phyloP scores from a whole-genome alignment of 2,888 invertebrate species.

The Chrysolina americana region DNA sequence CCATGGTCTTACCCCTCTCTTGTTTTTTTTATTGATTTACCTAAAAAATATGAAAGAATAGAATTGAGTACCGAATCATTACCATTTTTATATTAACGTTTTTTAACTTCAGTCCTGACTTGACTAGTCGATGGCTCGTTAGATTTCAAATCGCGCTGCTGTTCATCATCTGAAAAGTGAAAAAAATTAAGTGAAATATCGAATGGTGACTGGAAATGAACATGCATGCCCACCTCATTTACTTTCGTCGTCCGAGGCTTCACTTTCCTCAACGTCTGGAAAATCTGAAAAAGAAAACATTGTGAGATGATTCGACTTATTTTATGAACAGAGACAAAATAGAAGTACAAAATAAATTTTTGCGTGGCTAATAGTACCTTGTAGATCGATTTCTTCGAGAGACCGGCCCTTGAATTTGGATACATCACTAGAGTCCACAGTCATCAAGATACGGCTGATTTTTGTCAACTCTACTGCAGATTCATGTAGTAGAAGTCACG shows the following conservation, averaged over 20 bases:
- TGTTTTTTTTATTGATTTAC: background rate
- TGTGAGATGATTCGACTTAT: too few species aligned
- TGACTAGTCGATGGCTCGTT: too few species aligned
- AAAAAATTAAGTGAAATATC: too few species aligned
- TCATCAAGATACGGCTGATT: constrained; percentile 49
- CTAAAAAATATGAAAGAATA: background rate
- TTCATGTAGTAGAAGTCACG: constrained; percentile 48
- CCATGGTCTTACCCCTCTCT: background rate
- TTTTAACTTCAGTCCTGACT: background rate
- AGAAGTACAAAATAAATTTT: too few species aligned
- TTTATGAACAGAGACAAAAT: too few species aligned
- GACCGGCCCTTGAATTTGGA: constrained; percentile 39
- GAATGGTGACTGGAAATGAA: too few species aligned
- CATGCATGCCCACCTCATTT: too few species aligned
- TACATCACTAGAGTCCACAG: constrained; percentile 47
- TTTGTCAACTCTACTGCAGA: constrained; percentile 51
- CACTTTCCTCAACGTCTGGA: background rate
- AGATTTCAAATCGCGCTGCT: too few species aligned
- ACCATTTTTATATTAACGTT: background rate
- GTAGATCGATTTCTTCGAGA: constrained; percentile 36
- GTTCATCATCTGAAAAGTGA: too few species aligned
- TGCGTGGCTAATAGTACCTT: constrained; percentile 11
- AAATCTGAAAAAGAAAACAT: background rate
- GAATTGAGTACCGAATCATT: background rate
- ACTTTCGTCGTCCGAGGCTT: background rate